Evolutionary conservation across 2,113 vertebrate genomes (phyloP), one percentile per base, ranked within the genome.

Genomic region (Lycaon pictus): DNA sequence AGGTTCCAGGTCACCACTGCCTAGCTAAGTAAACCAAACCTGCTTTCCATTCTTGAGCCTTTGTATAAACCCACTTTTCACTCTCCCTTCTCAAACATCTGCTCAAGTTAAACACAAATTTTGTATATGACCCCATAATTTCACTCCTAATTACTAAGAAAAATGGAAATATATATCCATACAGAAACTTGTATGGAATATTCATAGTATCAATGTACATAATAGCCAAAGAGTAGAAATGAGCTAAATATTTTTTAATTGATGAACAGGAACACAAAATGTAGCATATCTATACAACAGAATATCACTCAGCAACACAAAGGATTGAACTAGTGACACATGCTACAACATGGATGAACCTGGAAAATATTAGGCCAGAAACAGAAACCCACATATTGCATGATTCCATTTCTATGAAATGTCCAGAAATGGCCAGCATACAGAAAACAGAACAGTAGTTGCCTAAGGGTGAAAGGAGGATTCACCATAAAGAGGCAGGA

Each of bases 101-200:
- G n/a, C 55, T 96, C 12, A 82, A 56, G 19, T 53, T 79, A 83
- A 97, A 93, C 23, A 85, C 32, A 96, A 92, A 72, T 35, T 76
- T 87, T 69, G 53, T 37, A 80, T 9, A 83, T 37, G 48, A 63
- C 37, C 6, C 55, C 93, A 53, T 27, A 69, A 95, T 76, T 90
- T 13, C 32, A 88, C 27, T 82, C 63, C 27, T 29, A 69, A 4
- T 69, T 82, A 72, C 58, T 74, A 86, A 95, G 15, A 92, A 23
- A 95, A 84, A 58, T 90, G 32, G 93, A 95, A 86, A 67, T 25
- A 85, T 27, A 80, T 0, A 79, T 53, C 29, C 22, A 77, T 5
- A 79, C 13, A 92, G 93, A 96, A 88, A 77, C 13, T 63, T 63
- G 23, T 11, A 86, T 3, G 74, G 23, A 62, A 94, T n/a, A 27